Conservation (phyloP, 2,888 invertebrate species). For the Eumerus sabulonum region DNA sequence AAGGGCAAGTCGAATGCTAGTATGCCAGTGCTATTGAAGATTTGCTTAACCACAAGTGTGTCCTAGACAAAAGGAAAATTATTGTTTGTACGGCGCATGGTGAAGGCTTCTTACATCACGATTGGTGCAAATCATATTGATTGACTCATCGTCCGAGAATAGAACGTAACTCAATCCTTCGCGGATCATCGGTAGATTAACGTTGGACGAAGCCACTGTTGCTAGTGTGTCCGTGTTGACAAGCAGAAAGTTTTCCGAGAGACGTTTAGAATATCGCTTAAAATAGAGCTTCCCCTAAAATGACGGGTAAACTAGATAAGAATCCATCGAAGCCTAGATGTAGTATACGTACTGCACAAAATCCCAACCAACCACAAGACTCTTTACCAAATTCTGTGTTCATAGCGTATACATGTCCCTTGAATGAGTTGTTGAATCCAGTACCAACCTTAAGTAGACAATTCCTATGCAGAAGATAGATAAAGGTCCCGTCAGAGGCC, state of each 20-base stretch:
- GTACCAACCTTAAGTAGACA: slow-evolving; percentile 96
- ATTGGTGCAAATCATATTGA: slow-evolving; percentile 88
- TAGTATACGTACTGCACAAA: slow-evolving; percentile 86
- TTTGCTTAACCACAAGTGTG: slow-evolving; percentile 88
- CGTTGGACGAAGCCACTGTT: slow-evolving; percentile 79
- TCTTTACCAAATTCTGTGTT: slow-evolving; percentile 92
- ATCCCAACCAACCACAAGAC: slow-evolving; percentile 90
- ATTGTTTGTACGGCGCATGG: no score
- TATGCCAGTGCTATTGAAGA: slow-evolving; percentile 79
- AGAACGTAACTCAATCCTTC: slow-evolving; percentile 78
- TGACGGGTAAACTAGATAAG: not conserved
- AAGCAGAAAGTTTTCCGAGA: slow-evolving; percentile 78
- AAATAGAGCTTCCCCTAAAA: slow-evolving; percentile 90
- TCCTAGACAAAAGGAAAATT: slow-evolving; percentile 80
- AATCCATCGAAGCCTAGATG: no score
- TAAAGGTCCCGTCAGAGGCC: slow-evolving; percentile 93
- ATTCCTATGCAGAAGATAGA: slow-evolving; percentile 91
- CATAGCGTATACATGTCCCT: slow-evolving; percentile 92
- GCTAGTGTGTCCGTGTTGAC: slow-evolving; percentile 80
- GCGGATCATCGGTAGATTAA: slow-evolving; percentile 75
- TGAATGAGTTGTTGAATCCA: slow-evolving; percentile 94
- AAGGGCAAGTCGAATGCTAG: slow-evolving; percentile 83
- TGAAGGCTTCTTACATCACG: slow-evolving; percentile 84
- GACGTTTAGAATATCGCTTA: slow-evolving; percentile 81
- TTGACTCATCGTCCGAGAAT: slow-evolving; percentile 89